Conservation (phyloP, 2,888 invertebrate genomes). For the Liopterus haemorrhoidalis region DNA sequence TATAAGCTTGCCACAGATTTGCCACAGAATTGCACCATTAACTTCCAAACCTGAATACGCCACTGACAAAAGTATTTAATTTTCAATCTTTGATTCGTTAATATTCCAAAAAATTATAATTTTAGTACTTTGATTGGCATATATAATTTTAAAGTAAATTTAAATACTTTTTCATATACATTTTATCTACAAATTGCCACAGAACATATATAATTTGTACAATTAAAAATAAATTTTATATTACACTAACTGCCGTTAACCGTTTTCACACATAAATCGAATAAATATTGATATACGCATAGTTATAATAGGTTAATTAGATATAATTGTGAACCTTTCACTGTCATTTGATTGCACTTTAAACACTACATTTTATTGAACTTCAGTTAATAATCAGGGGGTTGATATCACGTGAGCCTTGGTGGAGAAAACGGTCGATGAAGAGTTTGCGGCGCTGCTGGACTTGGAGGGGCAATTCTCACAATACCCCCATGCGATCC, state of each 20-base stretch:
- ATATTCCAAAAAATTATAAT: too few species aligned
- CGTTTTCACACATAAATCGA: slow-evolving; percentile 20
- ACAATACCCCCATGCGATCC: slow-evolving; percentile 41
- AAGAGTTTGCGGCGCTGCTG: slow-evolving; percentile 38
- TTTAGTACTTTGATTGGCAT: too few species aligned
- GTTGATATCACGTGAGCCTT: slow-evolving; percentile 45
- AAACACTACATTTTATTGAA: too few species aligned
- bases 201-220: slow-evolving; percentile 32
- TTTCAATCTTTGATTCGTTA: too few species aligned
- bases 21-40: too few species aligned
- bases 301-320: slow-evolving; percentile 3
- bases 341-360: too few species aligned
- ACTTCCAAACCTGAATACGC: too few species aligned
- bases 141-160: too few species aligned
- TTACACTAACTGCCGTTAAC: slow-evolving; percentile 18
- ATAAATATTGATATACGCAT: slow-evolving; percentile 18
- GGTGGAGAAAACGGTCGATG: slow-evolving; percentile 47
- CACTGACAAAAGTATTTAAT: too few species aligned
- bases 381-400: slow-evolving; percentile 16
- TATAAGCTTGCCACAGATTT: too few species aligned
- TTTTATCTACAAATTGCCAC: slow-evolving; percentile 37
- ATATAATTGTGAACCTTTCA: slow-evolving; percentile 6
- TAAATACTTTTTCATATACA: slow-evolving; percentile 20
- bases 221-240: slow-evolving; percentile 13
- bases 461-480: slow-evolving; percentile 43